Evolutionary conservation across 2,797 vertebrate genomes (phyloP).

Genomic region (Leuciscus waleckii): DNA sequence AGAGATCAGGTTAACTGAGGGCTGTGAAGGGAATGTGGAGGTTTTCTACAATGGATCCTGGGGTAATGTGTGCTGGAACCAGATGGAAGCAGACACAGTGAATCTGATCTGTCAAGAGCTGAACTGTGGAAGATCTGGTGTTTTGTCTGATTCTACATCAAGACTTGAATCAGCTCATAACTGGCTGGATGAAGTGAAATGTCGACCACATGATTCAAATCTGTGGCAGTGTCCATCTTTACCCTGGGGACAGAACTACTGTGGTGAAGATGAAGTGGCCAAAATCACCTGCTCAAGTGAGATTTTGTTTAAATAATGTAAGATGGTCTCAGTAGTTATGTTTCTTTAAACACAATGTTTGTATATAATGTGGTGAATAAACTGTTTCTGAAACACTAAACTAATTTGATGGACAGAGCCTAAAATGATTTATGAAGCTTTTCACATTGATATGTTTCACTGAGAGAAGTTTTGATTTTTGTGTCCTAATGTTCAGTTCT

Average conservation of each 20-base stretch:
- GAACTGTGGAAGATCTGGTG: not conserved
- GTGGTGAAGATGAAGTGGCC: slow-evolving; percentile 32
- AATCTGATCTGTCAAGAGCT: slow-evolving; percentile 1
- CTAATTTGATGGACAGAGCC: too few species aligned
- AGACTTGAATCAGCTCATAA: slow-evolving; percentile 3
- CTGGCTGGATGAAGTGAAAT: slow-evolving; percentile 16
- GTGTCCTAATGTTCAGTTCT: too few species aligned
- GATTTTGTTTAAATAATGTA: not conserved
- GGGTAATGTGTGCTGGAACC: not conserved
- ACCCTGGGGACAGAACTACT: not conserved
- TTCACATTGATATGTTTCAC: too few species aligned
- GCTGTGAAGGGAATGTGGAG: not conserved
- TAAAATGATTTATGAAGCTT: too few species aligned
- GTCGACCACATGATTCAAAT: slow-evolving; percentile 26
- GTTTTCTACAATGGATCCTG: slow-evolving; percentile 3
- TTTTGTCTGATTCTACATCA: not conserved
- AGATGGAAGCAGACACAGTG: accelerated
- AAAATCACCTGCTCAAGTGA: not conserved
- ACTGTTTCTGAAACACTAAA: too few species aligned
- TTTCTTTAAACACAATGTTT: too few species aligned
- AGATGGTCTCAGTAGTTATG: too few species aligned
- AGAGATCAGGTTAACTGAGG: too few species aligned
- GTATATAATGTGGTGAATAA: too few species aligned
- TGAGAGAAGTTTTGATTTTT: too few species aligned
- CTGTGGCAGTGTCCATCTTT: slow-evolving; percentile 40